Evolutionary conservation across 2,888 invertebrate species (phyloP).

Genomic region (Stenichneumon culpator): DNA sequence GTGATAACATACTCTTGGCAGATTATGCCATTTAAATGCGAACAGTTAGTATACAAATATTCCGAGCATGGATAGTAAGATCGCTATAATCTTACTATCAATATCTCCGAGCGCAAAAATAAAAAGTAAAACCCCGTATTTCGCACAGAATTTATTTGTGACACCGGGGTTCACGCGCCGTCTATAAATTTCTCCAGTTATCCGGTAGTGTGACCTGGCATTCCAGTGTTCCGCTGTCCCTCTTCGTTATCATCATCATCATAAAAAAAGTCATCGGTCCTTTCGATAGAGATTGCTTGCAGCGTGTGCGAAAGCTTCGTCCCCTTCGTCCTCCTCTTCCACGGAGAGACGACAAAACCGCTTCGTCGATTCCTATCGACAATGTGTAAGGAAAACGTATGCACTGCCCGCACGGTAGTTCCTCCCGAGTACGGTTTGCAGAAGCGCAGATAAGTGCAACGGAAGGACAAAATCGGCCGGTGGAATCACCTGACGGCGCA

Average conservation of each 20-base stretch:
- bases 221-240: constrained; percentile 20
- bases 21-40: too few species aligned
- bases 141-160: constrained; percentile 60
- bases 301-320: constrained; percentile 22
- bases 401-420: constrained; percentile 5
- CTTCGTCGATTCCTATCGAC: constrained; percentile 25
- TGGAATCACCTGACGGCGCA: constrained; percentile 60
- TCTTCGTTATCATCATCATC: constrained; percentile 38
- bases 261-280: constrained; percentile 17
- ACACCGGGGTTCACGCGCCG: constrained; percentile 63
- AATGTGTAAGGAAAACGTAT: constrained; percentile 20
- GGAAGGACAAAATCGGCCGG: constrained; percentile 39
- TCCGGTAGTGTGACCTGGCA: constrained; percentile 35
- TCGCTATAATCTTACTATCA: too few species aligned
- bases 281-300: constrained; percentile 32
- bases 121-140: constrained; percentile 8
- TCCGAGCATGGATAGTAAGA: too few species aligned
- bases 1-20: not conserved
- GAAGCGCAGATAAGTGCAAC: constrained; percentile 15
- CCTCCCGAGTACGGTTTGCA: constrained; percentile 13
- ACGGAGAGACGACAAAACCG: constrained; percentile 12
- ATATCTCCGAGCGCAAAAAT: not conserved
- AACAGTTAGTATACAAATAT: too few species aligned
- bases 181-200: constrained; percentile 56
- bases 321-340: not conserved